Base-by-base conservation (phyloP, 2,797 vertebrate genomes). In the Synanceia verrucosa region DNA sequence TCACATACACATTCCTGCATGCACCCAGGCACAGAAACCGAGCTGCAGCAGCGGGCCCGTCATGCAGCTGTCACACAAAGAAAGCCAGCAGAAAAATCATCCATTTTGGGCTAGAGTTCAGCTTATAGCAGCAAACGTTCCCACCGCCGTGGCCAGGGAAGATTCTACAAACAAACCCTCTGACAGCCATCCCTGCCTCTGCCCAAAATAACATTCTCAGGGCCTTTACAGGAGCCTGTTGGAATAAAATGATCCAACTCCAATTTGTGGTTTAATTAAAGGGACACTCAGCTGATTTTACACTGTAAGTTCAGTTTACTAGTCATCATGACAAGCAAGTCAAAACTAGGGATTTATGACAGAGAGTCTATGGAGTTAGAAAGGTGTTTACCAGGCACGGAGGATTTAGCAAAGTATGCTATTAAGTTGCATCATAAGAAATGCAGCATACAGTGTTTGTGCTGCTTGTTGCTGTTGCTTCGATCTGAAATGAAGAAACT, bases 131-230 rank as follows among this genome's bases (percentile, higher is more conserved):
- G 83, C 88, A 92, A 89, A 89, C 88, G 80, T 61, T 78, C 78
- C 78, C 47, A 6, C 70, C 51, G 79, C 43, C 39, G 75, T 58
- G 55, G 72, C 79, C 65, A 65, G 63, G 46, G 75, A 82, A 79
- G 72, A 79, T 84, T 88, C 76, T 76, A 60, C 80, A 91, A 90
- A 90, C 86, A 89, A 89, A 91, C 70, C 69, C 57, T 13, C 75
- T 82, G 86, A 90, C 66, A 63, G 81, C 78, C 84, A 64, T 76
- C 65, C 34, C 67, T 46, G 69, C 68, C 21, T 65, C 71, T 50
- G 76, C 86, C 88, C 78, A 84, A 78, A 90, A 90, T 81, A 90
- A 89, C 79, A 84, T 88, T 87, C 84, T 84, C 86, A 90, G 72
- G 82, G 72, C 63, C 79, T 83, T 79, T 70, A 62, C 73, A 43